Evolutionary conservation across 2,888 invertebrate genomes (phyloP).

Genomic region (Eupeodes luniger): DNA sequence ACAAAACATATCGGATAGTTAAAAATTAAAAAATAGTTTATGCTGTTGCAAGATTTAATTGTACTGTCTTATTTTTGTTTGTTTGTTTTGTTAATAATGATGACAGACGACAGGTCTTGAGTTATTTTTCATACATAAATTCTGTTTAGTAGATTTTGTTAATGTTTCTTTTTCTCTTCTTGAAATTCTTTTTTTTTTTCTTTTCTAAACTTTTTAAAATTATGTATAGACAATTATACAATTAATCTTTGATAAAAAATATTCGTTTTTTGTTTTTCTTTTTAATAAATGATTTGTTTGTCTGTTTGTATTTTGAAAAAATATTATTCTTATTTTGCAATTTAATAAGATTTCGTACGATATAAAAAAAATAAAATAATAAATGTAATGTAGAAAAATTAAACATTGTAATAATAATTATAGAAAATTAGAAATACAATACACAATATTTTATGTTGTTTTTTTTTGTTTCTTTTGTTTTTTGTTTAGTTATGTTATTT

Average conservation of each 20-base stretch:
- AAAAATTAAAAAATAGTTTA: constrained; percentile 35
- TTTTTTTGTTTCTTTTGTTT: constrained; percentile 42
- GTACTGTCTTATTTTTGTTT: no score
- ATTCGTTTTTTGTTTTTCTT: constrained; percentile 25
- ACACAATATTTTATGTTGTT: constrained; percentile 62
- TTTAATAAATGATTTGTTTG: constrained; percentile 43
- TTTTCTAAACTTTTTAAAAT: constrained; percentile 47
- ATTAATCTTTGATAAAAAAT: constrained; percentile 56
- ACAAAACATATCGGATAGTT: constrained; percentile 60
- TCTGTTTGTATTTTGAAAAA: constrained; percentile 43
- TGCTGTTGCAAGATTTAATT: neutral
- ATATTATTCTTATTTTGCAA: constrained; percentile 47
- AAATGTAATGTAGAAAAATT: constrained; percentile 66
- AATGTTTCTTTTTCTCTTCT: constrained; percentile 24
- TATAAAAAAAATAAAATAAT: constrained; percentile 69
- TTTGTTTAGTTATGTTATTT: constrained; percentile 44
- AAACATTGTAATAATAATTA: constrained; percentile 60
- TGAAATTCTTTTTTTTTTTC: constrained; percentile 43
- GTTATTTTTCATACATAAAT: constrained; percentile 30
- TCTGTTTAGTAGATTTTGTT: constrained; percentile 20
- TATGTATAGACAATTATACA: constrained; percentile 63
- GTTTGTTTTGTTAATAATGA: neutral
- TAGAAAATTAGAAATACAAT: constrained; percentile 68
- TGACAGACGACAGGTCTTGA: constrained; percentile 32
- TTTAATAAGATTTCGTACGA: constrained; percentile 62